Conservation (phyloP, 2,797 vertebrate genomes). For the Acrossocheilus wenchowensis region DNA sequence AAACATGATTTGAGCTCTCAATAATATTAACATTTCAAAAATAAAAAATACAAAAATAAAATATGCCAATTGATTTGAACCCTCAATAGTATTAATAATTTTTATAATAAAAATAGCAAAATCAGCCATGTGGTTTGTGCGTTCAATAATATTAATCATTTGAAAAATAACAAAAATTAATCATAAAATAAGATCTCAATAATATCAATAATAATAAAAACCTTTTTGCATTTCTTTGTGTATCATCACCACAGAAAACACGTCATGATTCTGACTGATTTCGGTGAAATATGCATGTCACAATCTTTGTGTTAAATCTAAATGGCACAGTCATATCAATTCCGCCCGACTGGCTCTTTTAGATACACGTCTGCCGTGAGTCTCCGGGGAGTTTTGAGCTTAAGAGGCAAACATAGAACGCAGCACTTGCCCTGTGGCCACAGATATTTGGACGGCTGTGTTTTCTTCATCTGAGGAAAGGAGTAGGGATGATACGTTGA, state of each 20-base stretch:
- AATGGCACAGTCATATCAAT: constrained; percentile 25
- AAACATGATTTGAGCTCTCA: background rate
- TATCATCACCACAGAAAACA: background rate
- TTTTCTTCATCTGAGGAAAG: constrained; percentile 56
- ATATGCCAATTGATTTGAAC: background rate
- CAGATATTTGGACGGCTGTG: constrained; percentile 63
- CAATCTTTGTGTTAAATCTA: constrained; percentile 26
- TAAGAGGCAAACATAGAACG: constrained; percentile 27
- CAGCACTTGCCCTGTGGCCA: constrained; percentile 55
- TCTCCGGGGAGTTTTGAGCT: constrained; percentile 40
- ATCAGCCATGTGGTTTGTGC: background rate
- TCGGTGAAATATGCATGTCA: background rate
- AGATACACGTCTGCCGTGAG: background rate
- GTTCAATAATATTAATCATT: background rate
- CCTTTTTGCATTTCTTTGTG: constrained; percentile 1
- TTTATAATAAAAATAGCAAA: no score
- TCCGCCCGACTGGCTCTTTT: constrained; percentile 17
- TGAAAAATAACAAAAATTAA: background rate
- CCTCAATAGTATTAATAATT: background rate
- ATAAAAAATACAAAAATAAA: background rate
- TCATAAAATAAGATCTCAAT: background rate
- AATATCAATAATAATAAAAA: background rate
- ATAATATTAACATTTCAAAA: background rate
- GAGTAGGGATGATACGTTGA: constrained; percentile 39
- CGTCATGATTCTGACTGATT: background rate